Evolutionary conservation across 1,140 invertebrate species (phyloP), one percentile per base, ranked within the genome.

Genomic region (Habropoda laboriosa): DNA sequence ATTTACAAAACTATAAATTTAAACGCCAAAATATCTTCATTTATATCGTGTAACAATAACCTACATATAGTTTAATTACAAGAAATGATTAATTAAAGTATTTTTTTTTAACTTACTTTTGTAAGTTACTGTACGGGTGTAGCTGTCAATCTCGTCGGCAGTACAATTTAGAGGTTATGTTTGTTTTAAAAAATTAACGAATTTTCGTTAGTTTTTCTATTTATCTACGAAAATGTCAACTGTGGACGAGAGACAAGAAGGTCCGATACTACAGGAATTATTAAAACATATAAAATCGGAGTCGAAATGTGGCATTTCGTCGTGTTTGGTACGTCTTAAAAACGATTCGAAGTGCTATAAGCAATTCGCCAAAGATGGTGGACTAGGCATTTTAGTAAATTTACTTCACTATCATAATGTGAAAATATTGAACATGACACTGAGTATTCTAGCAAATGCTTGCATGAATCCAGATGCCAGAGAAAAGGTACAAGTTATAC

Each of bases 401-500:
- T 80, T 90, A 45, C 72, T 92, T 10, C 73, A 75, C 3, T 88
- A 73, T 70, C 82, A 87, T 55, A 89, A 90, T 63, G 49, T 73
- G 0, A 81, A 86, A 55, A 83, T 92, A 55, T 55, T 92, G 30
- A 91, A 91, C 67, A 73, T 86, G 13, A 80, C 87, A 2, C 66
- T 93, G 4, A 92, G 91, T 47, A 87, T 93, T 30, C 63, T 92
- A 13, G 92, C 90, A 12, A 87, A 92, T 57, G 85, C 81, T 6
- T 92, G 90, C 49, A 80, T 90, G 35, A 57, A 66, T 13, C 74
- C 74, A 0, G 87, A 89, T 16, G 75, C 86, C 21, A 89, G 91
- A 64, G 64, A 90, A 53, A 81, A 91, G 89, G 91, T 92, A 68
- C 3, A 27, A 49, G 16, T n/a, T 27, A 40, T 58, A 49, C 18